Base-by-base conservation (phyloP, 2,113 vertebrate genomes). In the Salvelinus alpinus region DNA sequence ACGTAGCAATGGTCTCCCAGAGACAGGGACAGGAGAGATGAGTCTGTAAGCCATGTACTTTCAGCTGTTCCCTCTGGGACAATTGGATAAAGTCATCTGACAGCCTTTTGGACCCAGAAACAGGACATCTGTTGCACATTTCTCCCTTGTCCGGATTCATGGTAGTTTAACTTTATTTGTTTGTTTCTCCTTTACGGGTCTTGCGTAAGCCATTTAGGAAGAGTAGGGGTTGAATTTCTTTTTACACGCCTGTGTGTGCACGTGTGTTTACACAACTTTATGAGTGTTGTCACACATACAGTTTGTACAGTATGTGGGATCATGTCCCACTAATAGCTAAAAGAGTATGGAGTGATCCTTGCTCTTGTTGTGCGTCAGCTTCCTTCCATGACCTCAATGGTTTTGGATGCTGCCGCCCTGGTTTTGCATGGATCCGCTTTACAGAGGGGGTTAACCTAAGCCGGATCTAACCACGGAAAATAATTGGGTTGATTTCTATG, bases 41-140 rank as follows among this genome's bases (percentile, higher is more conserved):
- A 71, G 69, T 71, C 29, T 74, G 54, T 66, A 67, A 70, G 79
- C 83, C 79, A 74, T 75, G 75, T 69, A 72, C 29, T 59, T 57
- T 70, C 60, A 64, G 71, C 72, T 72, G 48, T 77, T 82, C 64
- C 76, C 71, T 13, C 65, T 84, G 80, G 72, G 82, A 78, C 71
- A 71, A 64, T 34, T 71, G 80, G 78, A 88, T 85, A 87, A 83
- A 85, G 84, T 85, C 82, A 83, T 90, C 87, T 85, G 83, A 89
- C 78, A 71, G 74, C n/a, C 60, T 87, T 78, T 82, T 91, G 87
- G 87, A 89, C 77, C 72, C 75, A 70, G 67, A 71, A 65, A 24
- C 29, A 59, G 71, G 81, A 89, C 91, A 91, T 92, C 90, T 90
- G 90, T 80, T 89, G 78, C 82, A 88, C 81, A 89, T 92, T 91